Percentiles rank a stretch among this genome's conserved stretches.
Evolutionary conservation across 2,797 vertebrate species (phyloP).

Genomic region (Fringilla coelebs): DNA sequence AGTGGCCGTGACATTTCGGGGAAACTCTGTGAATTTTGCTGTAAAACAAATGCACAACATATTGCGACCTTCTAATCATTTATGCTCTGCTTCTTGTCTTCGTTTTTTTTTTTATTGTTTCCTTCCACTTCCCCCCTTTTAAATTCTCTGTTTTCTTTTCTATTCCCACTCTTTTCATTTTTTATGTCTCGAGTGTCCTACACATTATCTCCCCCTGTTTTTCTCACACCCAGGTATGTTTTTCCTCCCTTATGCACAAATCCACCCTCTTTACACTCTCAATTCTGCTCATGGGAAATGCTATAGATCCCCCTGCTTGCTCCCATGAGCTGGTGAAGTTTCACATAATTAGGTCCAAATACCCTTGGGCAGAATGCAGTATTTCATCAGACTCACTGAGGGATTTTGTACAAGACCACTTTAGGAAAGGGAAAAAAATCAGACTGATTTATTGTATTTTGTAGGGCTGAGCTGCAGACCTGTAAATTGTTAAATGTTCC

Average conservation of each 20-base stretch:
- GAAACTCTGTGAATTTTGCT: conserved; percentile 95
- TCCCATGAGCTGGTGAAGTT: background rate
- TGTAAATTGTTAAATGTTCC: conserved; percentile 5
- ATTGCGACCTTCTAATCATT: background rate
- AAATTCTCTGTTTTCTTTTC: background rate
- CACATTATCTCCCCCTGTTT: background rate
- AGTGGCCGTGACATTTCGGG: conserved; percentile 88
- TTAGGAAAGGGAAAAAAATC: background rate
- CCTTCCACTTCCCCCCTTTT: background rate
- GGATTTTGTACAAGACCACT: background rate
- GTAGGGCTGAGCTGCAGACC: background rate
- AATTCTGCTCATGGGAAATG: conserved; percentile 2
- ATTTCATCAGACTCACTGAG: conserved; percentile 4
- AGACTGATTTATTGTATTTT: background rate
- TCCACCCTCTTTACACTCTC: background rate
- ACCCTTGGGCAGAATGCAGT: conserved; percentile 25
- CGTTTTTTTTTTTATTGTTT: background rate
- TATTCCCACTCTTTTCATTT: background rate
- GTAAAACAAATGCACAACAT: conserved; percentile 65
- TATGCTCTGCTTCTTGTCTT: background rate
- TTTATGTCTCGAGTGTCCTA: background rate
- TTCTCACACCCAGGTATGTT: background rate
- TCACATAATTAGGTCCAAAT: conserved; percentile 10
- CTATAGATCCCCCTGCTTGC: background rate
- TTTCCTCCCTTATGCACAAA: background rate